Evolutionary conservation across 2,888 invertebrate species (phyloP), one percentile per base, ranked within the genome.

Genomic region (Zonitis immaculata): DNA sequence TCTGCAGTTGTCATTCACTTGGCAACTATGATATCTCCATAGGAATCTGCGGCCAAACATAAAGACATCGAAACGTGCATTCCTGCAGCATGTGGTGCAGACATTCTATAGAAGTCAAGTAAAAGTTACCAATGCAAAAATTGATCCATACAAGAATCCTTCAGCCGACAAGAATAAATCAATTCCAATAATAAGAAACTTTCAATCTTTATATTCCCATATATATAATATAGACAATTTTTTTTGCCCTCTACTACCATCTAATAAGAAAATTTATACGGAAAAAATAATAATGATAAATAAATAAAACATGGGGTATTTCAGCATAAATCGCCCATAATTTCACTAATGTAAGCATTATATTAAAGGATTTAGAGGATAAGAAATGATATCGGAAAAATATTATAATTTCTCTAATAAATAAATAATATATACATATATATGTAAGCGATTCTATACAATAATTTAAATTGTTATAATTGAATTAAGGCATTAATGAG

Each of bases 1-100:
- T 62, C 66, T 61, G 63, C 65, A 68, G 71, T 72, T 74, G 71
- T 70, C 72, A 68, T 66, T 69, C 66, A 64, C 61, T 62, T 61
- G 62, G 64, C 62, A 64, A 69, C 70, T 73, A 73, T 73, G 73
- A 74, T 74, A 74, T 73, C 74, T 73, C 68, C 71, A 71, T 74
- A 70, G 67, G 67, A 70, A 74, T 74, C 73, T 73, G 70, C 69
- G 63, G 67, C 64, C 60, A 64, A 65, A 58, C 65, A 69, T 69
- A 66, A 68, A 70, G 70, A 70, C 67, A 65, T 70, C 65, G 61
- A n/a, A 60, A 64, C 61, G 66, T 63, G 67, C 71, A 71, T 73
- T 71, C 73, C 66, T 59, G 61, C 63, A 69, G 69, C 70, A 71
- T 70, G 69, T 71, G 72, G 67, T 67, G 60, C 49, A 51, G 47